Percentiles rank a stretch among this genome's conserved stretches.
phyloP scores from a whole-genome alignment of 2,888 invertebrate genomes.

The Strigamia maritima region DNA sequence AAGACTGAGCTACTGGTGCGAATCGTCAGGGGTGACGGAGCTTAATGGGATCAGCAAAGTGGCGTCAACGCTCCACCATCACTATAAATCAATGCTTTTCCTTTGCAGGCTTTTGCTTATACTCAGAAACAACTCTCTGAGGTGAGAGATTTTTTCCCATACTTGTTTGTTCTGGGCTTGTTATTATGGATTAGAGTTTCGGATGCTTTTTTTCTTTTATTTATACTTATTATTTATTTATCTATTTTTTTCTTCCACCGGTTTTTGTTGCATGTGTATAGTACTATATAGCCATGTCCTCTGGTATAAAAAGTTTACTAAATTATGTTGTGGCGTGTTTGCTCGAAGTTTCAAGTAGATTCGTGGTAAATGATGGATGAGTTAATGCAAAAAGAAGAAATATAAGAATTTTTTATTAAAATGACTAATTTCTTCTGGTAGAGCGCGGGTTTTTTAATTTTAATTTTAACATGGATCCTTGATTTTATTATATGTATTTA shows the following conservation, averaged over 20 bases:
- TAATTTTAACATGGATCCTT: too few relatives aligned
- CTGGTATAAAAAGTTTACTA: not conserved
- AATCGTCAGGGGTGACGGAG: conserved; percentile 34
- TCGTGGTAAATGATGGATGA: not conserved
- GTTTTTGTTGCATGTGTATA: not conserved
- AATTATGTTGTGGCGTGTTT: not conserved
- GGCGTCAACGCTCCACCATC: conserved; percentile 22
- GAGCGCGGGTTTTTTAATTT: too few relatives aligned
- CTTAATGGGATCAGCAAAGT: conserved; percentile 34
- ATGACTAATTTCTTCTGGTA: too few relatives aligned
- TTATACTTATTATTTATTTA: not conserved
- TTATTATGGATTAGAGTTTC: conserved; percentile 13
- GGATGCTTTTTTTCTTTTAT: not conserved
- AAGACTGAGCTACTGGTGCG: conserved; percentile 26
- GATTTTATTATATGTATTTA: too few relatives aligned
- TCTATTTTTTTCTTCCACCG: not conserved
- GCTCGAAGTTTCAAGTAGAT: not conserved
- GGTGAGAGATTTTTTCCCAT: not conserved
- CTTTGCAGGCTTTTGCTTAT: conserved; percentile 2
- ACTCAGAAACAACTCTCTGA: not conserved
- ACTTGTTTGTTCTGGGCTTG: not conserved
- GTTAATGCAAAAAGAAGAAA: not conserved
- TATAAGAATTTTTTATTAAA: too few relatives aligned
- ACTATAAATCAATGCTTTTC: conserved; percentile 28
- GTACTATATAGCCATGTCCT: not conserved